These are phyloP conservation scores for Saimiri boliviensis DNA, from an alignment of 2,113 vertebrate species.

Conservation along the genomic window DNA sequence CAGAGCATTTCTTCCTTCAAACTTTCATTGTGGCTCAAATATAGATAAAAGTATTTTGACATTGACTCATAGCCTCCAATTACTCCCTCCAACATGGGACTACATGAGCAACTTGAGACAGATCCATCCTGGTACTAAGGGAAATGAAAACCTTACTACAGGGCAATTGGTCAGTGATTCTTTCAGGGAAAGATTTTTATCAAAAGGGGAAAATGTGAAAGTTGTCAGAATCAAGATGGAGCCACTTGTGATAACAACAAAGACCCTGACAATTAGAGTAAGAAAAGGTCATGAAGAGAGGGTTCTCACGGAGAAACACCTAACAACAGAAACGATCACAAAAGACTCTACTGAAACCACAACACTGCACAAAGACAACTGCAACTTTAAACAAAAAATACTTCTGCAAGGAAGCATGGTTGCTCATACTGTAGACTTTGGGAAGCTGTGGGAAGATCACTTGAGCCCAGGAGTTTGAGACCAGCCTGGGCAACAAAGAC, in stretches of 20 bases:
- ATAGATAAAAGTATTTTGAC: neutral
- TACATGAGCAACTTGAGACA: neutral
- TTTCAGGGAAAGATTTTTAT: neutral
- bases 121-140: neutral
- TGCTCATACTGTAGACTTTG: too few species aligned
- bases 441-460: too few species aligned
- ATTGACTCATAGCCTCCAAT: neutral
- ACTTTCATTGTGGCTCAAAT: neutral
- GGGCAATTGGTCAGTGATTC: neutral
- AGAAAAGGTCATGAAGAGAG: neutral
- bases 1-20: neutral
- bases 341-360: neutral
- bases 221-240: neutral
- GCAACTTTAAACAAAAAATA: neutral
- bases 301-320: neutral
- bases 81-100: neutral
- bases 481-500: too few species aligned
- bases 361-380: neutral
- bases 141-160: neutral
- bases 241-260: neutral
- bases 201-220: neutral
- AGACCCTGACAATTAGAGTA: neutral
- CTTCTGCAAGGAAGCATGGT: too few species aligned
- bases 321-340: neutral
- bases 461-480: too few species aligned